These are phyloP conservation scores for Myripristis murdjan DNA, from an alignment of 2,797 vertebrate species.

Conservation along the genomic window DNA sequence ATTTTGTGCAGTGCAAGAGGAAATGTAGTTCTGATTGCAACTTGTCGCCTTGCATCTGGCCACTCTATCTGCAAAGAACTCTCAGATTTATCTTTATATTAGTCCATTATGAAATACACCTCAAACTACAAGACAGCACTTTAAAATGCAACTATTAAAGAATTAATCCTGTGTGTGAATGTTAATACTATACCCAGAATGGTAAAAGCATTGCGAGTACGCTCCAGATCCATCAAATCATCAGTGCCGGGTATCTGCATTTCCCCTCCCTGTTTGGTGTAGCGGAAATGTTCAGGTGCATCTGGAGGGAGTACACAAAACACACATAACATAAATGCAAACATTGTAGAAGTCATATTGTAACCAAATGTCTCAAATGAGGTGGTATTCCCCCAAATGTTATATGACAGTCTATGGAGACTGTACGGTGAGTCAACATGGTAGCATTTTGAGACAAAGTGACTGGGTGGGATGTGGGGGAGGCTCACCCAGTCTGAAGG, in stretches of 20 bases:
- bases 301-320: conserved; percentile 63
- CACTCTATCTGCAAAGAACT: too few relatives aligned
- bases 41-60: too few relatives aligned
- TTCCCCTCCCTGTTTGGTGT: conserved; percentile 85
- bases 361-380: not conserved
- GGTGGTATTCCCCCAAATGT: not conserved
- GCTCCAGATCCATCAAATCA: conserved; percentile 83
- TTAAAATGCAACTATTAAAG: not conserved
- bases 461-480: not conserved
- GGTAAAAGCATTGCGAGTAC: conserved; percentile 82
- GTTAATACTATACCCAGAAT: conserved; percentile 79
- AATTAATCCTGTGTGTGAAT: not conserved
- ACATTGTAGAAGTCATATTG: too few relatives aligned
- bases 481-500: conserved; percentile 82
- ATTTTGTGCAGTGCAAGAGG: too few relatives aligned
- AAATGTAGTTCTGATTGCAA: too few relatives aligned
- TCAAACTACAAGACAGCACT: not conserved
- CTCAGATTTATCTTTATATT: not conserved
- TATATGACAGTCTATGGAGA: not conserved
- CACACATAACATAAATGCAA: not conserved
- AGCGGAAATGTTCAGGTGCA: conserved; percentile 83
- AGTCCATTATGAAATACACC: not conserved
- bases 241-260: conserved; percentile 68
- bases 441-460: not conserved
- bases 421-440: not conserved